These are phyloP conservation scores for Hormaphis cornu DNA, from an alignment of 1,140 invertebrate species.

Conservation along the genomic window DNA sequence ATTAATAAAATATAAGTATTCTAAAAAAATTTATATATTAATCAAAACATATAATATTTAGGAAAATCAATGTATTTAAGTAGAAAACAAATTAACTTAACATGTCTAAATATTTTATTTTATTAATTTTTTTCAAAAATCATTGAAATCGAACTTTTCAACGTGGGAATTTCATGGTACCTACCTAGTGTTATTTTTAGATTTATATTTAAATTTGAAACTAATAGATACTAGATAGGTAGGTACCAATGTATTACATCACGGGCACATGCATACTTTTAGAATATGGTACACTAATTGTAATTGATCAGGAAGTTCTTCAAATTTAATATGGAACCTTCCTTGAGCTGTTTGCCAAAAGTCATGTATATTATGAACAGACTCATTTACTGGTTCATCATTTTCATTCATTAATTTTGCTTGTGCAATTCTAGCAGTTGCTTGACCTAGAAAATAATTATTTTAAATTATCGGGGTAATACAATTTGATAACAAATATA, in stretches of 20 bases:
- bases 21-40: background rate
- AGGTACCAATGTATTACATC: constrained; percentile 30
- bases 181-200: too few relatives aligned
- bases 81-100: too few relatives aligned
- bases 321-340: constrained; percentile 81
- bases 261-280: too few relatives aligned
- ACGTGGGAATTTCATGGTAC: too few relatives aligned
- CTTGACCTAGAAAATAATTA: constrained; percentile 42
- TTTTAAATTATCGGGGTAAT: background rate
- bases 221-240: too few relatives aligned
- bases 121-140: too few relatives aligned
- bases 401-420: constrained; percentile 59
- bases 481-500: too few relatives aligned
- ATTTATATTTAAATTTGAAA: too few relatives aligned
- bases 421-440: constrained; percentile 55
- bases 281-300: constrained; percentile 86
- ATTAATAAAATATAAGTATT: constrained; percentile 18
- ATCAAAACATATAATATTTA: background rate
- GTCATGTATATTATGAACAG: constrained; percentile 61
- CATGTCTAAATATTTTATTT: too few relatives aligned
- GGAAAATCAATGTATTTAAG: too few relatives aligned
- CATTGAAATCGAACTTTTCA: too few relatives aligned
- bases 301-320: constrained; percentile 83
- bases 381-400: constrained; percentile 55
- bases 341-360: constrained; percentile 88